Conservation (phyloP, 2,888 invertebrate genomes). For the Eupithecia dodoneata region DNA sequence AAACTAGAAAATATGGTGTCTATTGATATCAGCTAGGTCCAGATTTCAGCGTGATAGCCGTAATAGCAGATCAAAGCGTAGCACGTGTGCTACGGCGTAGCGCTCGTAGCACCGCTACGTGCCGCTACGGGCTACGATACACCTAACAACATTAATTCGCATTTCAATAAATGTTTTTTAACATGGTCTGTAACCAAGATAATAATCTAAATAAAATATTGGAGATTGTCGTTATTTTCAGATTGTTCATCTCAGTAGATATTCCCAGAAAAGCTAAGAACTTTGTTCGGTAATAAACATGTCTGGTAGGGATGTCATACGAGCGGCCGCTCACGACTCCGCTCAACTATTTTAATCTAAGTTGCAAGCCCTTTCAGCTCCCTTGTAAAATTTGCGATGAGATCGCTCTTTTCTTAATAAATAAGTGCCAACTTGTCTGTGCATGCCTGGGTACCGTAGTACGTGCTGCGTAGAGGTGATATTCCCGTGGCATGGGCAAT, state of each 20-base stretch:
- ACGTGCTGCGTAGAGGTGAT: slow-evolving; percentile 24
- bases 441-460: slow-evolving; percentile 37
- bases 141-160: neutral
- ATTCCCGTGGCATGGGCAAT: slow-evolving; percentile 34
- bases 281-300: slow-evolving; percentile 46
- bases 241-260: neutral
- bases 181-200: neutral
- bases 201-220: neutral
- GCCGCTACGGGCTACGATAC: slow-evolving; percentile 22
- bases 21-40: neutral
- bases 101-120: slow-evolving; percentile 26
- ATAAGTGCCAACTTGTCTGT: slow-evolving; percentile 52
- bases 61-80: slow-evolving; percentile 25
- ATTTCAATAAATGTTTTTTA: slow-evolving; percentile 22
- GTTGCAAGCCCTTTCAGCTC: slow-evolving; percentile 59
- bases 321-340: slow-evolving; percentile 51
- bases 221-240: neutral
- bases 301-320: slow-evolving; percentile 51
- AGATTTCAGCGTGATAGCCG: slow-evolving; percentile 13
- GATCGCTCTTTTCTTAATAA: slow-evolving; percentile 72
- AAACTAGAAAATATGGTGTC: neutral
- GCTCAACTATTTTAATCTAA: slow-evolving; percentile 76
- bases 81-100: slow-evolving; percentile 27
- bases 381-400: slow-evolving; percentile 66
- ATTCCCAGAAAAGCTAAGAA: slow-evolving; percentile 19